These are phyloP conservation scores for Plestiodon gilberti DNA, from an alignment of 2,113 vertebrate genomes.

Conservation along the genomic window DNA sequence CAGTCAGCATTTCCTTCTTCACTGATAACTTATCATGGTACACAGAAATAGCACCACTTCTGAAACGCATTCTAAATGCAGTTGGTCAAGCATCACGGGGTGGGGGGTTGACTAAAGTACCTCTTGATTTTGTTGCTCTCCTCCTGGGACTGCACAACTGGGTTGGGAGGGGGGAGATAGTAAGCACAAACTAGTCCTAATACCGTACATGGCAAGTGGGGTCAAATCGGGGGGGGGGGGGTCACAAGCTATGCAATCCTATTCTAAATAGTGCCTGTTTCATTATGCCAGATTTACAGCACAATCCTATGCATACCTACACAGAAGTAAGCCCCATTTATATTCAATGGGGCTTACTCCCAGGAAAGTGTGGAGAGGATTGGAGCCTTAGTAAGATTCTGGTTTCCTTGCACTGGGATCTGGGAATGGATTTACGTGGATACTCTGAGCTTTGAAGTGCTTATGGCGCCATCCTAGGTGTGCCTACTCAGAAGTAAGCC, in stretches of 20 bases:
- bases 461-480: too few species aligned
- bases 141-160: background rate
- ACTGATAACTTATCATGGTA: conserved; percentile 6
- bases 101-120: background rate
- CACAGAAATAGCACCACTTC: background rate
- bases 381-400: conserved; percentile 11
- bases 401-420: background rate
- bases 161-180: background rate
- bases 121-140: background rate
- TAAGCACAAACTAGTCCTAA: background rate
- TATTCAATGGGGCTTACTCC: too few species aligned
- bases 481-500: too few species aligned
- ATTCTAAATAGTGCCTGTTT: background rate
- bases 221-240: background rate
- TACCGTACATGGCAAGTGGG: background rate
- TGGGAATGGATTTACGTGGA: too few species aligned
- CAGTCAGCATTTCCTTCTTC: conserved; percentile 29
- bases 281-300: background rate
- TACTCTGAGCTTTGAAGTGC: too few species aligned
- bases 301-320: too few species aligned
- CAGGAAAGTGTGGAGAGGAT: too few species aligned
- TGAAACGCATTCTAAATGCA: background rate
- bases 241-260: background rate
- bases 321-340: too few species aligned
- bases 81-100: background rate